A percentile compares a stretch with the other conserved stretches of the same genome.
phyloP scores from a whole-genome alignment of 2,113 vertebrate species.

The Hipposideros armiger region DNA sequence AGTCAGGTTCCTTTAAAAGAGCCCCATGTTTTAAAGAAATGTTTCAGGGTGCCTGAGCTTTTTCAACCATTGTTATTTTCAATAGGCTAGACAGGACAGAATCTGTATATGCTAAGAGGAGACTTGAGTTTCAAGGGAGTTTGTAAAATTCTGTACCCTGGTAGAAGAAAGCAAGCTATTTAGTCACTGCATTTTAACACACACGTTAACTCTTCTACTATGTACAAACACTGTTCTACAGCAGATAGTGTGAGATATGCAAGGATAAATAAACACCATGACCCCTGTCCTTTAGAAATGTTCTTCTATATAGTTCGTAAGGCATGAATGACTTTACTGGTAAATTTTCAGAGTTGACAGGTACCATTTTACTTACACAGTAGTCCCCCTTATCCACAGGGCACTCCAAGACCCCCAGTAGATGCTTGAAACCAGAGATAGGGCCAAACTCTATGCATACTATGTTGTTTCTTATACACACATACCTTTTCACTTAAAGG shows the following conservation, averaged over 20 bases:
- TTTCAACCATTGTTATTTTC: constrained; percentile 36
- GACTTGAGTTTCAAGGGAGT: background rate
- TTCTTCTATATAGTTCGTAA: background rate
- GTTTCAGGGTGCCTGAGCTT: background rate
- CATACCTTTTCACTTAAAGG: background rate
- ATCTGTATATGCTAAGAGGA: background rate
- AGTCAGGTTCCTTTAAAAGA: background rate
- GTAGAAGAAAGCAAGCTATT: constrained; percentile 4
- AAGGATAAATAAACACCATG: constrained; percentile 49
- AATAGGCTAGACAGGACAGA: background rate
- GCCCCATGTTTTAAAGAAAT: background rate
- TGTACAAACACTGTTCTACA: background rate
- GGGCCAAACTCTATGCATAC: background rate
- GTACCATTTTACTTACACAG: background rate
- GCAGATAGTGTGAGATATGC: background rate
- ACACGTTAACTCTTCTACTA: background rate
- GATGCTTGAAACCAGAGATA: background rate
- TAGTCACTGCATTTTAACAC: background rate
- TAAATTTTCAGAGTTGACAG: background rate
- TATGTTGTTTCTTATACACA: background rate
- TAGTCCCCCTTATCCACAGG: background rate
- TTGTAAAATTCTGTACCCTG: background rate
- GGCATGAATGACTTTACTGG: background rate
- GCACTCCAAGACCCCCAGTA: background rate
- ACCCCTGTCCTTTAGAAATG: background rate